Evolutionary conservation across 1,140 invertebrate species (phyloP).

Genomic region (Trichomalopsis sarcophagae): DNA sequence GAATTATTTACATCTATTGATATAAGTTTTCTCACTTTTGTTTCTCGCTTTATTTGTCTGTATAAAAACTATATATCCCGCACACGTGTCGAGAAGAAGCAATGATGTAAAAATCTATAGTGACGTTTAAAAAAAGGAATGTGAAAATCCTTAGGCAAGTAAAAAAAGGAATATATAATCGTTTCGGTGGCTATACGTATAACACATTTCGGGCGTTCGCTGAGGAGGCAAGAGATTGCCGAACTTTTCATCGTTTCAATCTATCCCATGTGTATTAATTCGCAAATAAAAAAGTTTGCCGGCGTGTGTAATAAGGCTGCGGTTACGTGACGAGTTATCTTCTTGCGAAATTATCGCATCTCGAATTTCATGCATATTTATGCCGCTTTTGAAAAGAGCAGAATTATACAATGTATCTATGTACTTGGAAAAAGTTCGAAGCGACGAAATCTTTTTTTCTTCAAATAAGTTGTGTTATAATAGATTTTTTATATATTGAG

Average conservation of each 20-base stretch:
- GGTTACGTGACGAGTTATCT: not conserved
- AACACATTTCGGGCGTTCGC: not conserved
- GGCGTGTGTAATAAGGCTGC: not conserved
- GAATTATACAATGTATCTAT: too few species aligned
- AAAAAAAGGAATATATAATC: conserved; percentile 20
- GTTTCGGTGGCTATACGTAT: not conserved
- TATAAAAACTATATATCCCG: conserved; percentile 36
- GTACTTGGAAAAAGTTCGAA: not conserved
- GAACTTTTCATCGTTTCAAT: not conserved
- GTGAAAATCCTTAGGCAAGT: conserved; percentile 31
- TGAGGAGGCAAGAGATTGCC: not conserved
- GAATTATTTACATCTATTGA: conserved; percentile 21
- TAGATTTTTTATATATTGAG: not conserved
- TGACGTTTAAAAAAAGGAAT: conserved; percentile 7
- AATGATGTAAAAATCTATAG: not conserved
- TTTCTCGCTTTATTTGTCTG: conserved; percentile 13
- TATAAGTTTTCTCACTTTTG: conserved; percentile 39
- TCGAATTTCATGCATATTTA: not conserved
- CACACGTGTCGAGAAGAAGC: conserved; percentile 29
- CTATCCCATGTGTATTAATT: not conserved
- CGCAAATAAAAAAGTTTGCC: not conserved
- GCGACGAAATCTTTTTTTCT: too few species aligned
- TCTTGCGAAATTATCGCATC: not conserved
- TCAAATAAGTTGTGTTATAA: too few species aligned
- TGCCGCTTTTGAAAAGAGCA: not conserved